Conservation (phyloP, 1,140 invertebrate species). For the Macrobrachium nipponense region DNA sequence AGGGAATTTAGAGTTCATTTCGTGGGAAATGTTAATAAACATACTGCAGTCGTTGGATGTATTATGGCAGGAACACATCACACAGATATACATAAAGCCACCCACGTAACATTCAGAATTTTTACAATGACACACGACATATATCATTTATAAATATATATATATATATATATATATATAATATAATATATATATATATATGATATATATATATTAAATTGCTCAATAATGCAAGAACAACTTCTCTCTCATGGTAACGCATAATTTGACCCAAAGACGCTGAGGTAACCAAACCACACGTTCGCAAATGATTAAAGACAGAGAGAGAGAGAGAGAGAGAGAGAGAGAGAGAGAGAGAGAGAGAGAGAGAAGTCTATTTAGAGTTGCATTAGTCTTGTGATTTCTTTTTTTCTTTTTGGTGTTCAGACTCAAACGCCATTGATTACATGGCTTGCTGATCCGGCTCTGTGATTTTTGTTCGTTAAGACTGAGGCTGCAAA, state of each 20-base stretch:
- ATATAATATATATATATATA: constrained; percentile 32
- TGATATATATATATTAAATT: constrained; percentile 6
- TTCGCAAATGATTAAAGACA: neutral
- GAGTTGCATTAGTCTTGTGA: neutral
- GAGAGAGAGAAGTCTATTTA: neutral
- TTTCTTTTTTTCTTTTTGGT: neutral
- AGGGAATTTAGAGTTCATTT: neutral
- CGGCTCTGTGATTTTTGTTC: too few species aligned
- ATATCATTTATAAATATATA: neutral
- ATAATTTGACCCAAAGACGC: neutral
- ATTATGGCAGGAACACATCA: neutral
- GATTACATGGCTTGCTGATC: too few species aligned
- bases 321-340: neutral
- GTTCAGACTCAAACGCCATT: too few species aligned
- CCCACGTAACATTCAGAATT: neutral
- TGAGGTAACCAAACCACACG: neutral
- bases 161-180: constrained; percentile 16
- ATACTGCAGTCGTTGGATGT: too few species aligned
- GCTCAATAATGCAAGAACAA: neutral
- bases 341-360: neutral
- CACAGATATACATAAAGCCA: neutral
- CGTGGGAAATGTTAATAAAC: neutral
- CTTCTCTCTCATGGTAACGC: neutral
- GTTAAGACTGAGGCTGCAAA: too few species aligned
- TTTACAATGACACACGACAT: neutral